Evolutionary conservation across 2,888 invertebrate species (phyloP).

Genomic region (Oscheius sp.): DNA sequence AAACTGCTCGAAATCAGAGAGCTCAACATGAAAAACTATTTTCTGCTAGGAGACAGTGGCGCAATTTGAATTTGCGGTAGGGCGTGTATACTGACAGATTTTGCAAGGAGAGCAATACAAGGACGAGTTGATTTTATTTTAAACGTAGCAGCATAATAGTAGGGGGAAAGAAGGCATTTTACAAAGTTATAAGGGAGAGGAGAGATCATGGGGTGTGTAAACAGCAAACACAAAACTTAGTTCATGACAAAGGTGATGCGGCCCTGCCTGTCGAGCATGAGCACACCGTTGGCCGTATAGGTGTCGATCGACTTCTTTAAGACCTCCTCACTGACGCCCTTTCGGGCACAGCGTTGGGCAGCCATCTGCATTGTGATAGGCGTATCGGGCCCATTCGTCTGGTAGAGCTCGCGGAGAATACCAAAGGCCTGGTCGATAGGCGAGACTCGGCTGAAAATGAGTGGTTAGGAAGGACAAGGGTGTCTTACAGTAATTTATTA

Average conservation of each 20-base stretch:
- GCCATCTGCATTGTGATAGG: slow-evolving; percentile 50
- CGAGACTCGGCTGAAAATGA: slow-evolving; percentile 51
- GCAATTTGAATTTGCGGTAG: not conserved
- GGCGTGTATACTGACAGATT: slow-evolving; percentile 6
- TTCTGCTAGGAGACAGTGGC: not conserved
- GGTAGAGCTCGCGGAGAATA: slow-evolving; percentile 67
- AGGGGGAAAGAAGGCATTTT: slow-evolving; percentile 3
- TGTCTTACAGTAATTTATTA: no score
- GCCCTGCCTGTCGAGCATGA: slow-evolving; percentile 58
- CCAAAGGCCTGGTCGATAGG: slow-evolving; percentile 69
- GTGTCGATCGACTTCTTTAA: slow-evolving; percentile 56
- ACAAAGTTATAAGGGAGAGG: not conserved
- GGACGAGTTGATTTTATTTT: slow-evolving; percentile 5
- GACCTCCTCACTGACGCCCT: slow-evolving; percentile 59
- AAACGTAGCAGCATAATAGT: slow-evolving; percentile 3
- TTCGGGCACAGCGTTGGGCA: slow-evolving; percentile 53
- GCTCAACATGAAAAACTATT: not conserved
- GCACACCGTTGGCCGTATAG: slow-evolving; percentile 57
- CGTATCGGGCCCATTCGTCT: slow-evolving; percentile 43
- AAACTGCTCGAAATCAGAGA: slow-evolving; percentile 7
- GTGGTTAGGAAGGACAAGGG: no score
- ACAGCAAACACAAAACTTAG: slow-evolving; percentile 33
- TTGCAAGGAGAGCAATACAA: not conserved
- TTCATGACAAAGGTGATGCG: slow-evolving; percentile 59
- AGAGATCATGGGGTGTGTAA: slow-evolving; percentile 16